Percentiles rank a stretch among this genome's conserved stretches.
Conservation (phyloP, 2,797 vertebrate species). For the Loris lydekkerianus region DNA sequence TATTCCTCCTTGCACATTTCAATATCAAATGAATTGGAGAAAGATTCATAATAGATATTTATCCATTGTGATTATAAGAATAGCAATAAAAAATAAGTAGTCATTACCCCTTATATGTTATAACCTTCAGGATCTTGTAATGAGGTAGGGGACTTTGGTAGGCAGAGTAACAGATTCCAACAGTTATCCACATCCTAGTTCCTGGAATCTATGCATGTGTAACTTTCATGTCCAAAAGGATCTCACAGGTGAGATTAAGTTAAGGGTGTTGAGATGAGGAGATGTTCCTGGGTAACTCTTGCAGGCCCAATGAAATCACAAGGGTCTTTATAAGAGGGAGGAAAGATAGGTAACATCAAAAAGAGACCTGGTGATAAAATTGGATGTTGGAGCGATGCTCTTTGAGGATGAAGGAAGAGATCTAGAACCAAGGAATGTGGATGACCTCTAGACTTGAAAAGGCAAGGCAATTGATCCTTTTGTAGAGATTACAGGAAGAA, state of each 20-base stretch:
- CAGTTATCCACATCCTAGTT: background rate
- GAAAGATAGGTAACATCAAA: background rate
- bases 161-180: background rate
- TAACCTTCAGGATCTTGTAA: background rate
- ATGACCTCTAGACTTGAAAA: background rate
- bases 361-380: background rate
- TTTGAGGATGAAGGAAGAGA: background rate
- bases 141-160: background rate
- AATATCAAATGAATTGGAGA: background rate
- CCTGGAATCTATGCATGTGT: background rate
- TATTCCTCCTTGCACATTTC: background rate
- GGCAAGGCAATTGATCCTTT: background rate
- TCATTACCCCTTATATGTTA: background rate
- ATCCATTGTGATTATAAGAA: background rate
- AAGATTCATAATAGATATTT: background rate
- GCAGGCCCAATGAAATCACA: accelerated
- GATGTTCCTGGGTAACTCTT: background rate
- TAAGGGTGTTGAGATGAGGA: background rate
- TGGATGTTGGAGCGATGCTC: background rate
- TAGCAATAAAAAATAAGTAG: background rate
- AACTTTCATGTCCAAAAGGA: background rate
- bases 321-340: background rate
- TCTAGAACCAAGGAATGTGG: too few species aligned
- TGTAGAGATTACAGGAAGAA: background rate
- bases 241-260: background rate